phyloP scores from a whole-genome alignment of 2,888 invertebrate genomes.

The Ceratothoa steindachneri region DNA sequence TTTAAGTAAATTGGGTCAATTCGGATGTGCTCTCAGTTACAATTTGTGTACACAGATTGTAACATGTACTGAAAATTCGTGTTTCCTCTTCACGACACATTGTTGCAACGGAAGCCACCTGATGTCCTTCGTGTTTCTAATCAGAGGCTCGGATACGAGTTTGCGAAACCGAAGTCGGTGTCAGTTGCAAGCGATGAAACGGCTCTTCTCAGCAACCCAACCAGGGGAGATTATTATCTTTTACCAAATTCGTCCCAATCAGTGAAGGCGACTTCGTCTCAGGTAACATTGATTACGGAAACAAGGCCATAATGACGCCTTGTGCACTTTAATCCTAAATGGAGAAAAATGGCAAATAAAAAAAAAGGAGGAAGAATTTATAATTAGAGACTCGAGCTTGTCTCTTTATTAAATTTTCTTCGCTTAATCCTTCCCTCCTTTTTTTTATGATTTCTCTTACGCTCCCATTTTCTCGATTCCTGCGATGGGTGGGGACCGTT shows the following conservation, averaged over 20 bases:
- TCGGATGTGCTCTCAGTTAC: too few relatives aligned
- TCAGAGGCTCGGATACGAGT: too few relatives aligned
- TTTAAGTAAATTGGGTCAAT: too few relatives aligned
- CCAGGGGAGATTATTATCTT: slow-evolving; percentile 34
- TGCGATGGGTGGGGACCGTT: too few relatives aligned
- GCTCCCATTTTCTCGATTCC: neutral
- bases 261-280: slow-evolving; percentile 29
- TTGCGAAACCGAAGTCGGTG: slow-evolving; percentile 7
- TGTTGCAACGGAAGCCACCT: too few relatives aligned
- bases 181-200: slow-evolving; percentile 1
- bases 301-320: slow-evolving; percentile 36
- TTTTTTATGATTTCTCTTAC: neutral
- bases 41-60: too few relatives aligned
- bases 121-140: too few relatives aligned
- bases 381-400: neutral
- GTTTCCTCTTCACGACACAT: too few relatives aligned
- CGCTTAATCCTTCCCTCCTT: neutral
- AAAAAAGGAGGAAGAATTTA: neutral
- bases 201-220: slow-evolving; percentile 24
- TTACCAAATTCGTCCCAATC: slow-evolving; percentile 33
- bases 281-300: slow-evolving; percentile 39
- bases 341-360: neutral
- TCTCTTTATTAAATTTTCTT: neutral
- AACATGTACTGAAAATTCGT: too few relatives aligned
- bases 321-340: neutral